A percentile compares a stretch with the other conserved stretches of the same genome.
Evolutionary conservation across 1,140 invertebrate species (phyloP).

Genomic region (Scaptomyza pallida): DNA sequence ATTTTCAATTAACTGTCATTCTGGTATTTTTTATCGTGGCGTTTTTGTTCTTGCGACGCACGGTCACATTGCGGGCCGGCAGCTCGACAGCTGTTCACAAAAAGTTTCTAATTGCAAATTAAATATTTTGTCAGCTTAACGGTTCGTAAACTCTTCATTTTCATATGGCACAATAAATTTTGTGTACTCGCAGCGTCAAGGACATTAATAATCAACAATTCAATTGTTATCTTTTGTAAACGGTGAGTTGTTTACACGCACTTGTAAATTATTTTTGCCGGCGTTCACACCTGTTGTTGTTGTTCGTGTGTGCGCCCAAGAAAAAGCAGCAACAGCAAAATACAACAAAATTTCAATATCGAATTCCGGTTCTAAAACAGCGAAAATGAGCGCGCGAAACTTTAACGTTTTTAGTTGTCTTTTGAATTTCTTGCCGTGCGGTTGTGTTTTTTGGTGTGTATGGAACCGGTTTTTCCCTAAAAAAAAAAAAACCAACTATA

Average conservation of each 20-base stretch:
- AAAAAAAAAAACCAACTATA: conserved; percentile 2
- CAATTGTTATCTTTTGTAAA: not conserved
- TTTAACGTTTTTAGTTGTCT: conserved; percentile 64
- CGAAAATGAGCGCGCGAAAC: conserved; percentile 54
- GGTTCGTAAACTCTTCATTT: conserved; percentile 1
- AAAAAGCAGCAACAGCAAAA: conserved; percentile 27
- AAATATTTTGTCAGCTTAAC: conserved; percentile 16
- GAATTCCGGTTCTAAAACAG: conserved; percentile 62
- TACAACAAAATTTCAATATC: conserved; percentile 37
- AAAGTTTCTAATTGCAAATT: conserved; percentile 8
- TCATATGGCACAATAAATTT: not conserved
- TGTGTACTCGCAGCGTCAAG: not conserved
- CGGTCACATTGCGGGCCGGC: conserved; percentile 47
- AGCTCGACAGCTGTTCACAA: conserved; percentile 19
- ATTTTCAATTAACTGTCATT: not conserved
- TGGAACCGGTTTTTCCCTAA: conserved; percentile 65
- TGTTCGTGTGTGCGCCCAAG: not conserved
- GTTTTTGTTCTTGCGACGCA: too few species aligned
- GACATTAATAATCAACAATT: not conserved
- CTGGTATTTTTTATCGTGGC: conserved; percentile 8
- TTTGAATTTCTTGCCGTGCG: conserved; percentile 75
- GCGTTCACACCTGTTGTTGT: conserved; percentile 51
- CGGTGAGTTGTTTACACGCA: not conserved
- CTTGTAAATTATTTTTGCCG: conserved; percentile 19
- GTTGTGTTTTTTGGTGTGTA: conserved; percentile 58